Evolutionary conservation across 2,888 invertebrate species (phyloP), one percentile per base, ranked within the genome.

Genomic region (Cosmia trapezina): DNA sequence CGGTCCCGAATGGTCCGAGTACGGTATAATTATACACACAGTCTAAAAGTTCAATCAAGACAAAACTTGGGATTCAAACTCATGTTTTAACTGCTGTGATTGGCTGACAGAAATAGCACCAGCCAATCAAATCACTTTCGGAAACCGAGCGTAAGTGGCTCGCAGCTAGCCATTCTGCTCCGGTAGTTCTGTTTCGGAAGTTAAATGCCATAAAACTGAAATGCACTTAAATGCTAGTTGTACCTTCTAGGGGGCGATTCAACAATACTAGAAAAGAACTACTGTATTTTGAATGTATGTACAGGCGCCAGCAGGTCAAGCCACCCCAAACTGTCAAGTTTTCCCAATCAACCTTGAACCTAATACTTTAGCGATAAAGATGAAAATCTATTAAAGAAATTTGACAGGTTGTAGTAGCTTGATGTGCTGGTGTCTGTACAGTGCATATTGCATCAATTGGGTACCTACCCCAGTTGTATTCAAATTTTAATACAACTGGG

Each of bases 101-200:
- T 68, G 47, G 49, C 19, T 11, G 14, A 28, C 28, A 66, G 1
- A 49, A 66, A 49, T 41, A 45, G 19, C 2, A 9, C 12, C 22
- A 22, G 19, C 41, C 28, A 37, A 59, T 72, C 43, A n/a, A 49
- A 45, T 51, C 3, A 43, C 66, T 49, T 66, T 68, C 66, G 66
- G 47, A 66, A 66, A 19, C 19, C 14, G 22, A 4, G 66, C 49
- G 22, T 41, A 66, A 68, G 67, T 68, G 22, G 22, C 22, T 49
- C 19, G 22, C 4, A 9, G 19, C 14, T 47, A 65, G 45, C 8
- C 12, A 49, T 9, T 37, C 22, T 28, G 28, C 61, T 28, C 19
- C 37, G 5, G 45, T 64, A 37, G 28, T 37, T 47, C 0, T 67
- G 33, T 45, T 9, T 47, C 62, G 67, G 64, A 67, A 45, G 63